Evolutionary conservation across 2,888 invertebrate species (phyloP).

Genomic region (Heliconius erato): DNA sequence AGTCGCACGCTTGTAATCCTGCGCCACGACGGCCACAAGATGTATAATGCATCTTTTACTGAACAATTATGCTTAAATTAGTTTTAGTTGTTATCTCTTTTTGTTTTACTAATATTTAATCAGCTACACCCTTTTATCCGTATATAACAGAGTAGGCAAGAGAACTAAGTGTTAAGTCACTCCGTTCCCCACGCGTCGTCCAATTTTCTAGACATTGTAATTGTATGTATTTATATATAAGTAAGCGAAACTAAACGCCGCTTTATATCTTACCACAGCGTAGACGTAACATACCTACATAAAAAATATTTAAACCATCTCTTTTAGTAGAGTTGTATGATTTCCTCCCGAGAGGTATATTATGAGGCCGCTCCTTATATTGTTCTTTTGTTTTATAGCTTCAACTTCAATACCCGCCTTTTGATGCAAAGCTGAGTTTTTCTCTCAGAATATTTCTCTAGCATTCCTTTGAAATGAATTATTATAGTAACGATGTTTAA

Average conservation of each 20-base stretch:
- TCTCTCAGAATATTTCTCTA: background rate
- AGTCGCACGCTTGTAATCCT: too few species aligned
- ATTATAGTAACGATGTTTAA: background rate
- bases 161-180: too few species aligned
- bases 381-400: conserved; percentile 21
- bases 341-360: conserved; percentile 3
- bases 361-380: conserved; percentile 20
- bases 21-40: too few species aligned
- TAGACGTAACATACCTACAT: too few species aligned
- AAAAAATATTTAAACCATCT: background rate
- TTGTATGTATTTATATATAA: background rate
- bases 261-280: background rate
- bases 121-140: too few species aligned
- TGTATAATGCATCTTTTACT: too few species aligned
- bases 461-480: conserved; percentile 1
- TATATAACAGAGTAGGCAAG: too few species aligned
- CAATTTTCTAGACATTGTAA: too few species aligned
- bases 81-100: too few species aligned
- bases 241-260: background rate
- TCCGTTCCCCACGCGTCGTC: too few species aligned
- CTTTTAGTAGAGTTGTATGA: background rate
- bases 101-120: too few species aligned
- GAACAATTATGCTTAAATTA: too few species aligned
- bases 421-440: conserved; percentile 1
- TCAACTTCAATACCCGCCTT: conserved; percentile 5